Percentiles rank a stretch among this genome's conserved stretches.
These are phyloP conservation scores for Nerophis lumbriciformis DNA, from an alignment of 2,113 vertebrate genomes.

Conservation along the genomic window DNA sequence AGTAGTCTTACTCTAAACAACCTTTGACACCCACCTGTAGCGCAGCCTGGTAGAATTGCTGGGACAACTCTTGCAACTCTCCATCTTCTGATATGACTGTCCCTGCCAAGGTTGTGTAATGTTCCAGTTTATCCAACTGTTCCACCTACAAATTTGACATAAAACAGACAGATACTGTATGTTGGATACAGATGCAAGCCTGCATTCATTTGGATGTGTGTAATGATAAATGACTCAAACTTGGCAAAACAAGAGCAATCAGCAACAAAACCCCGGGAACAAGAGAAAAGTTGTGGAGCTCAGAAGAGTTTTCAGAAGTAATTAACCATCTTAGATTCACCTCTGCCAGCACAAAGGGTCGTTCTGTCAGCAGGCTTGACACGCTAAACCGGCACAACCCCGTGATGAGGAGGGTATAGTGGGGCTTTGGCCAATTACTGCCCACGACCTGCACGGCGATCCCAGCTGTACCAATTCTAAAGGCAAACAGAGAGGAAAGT, in stretches of 20 bases:
- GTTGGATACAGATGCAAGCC: not conserved
- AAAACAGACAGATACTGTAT: not conserved
- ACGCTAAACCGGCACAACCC: slow-evolving; percentile 92
- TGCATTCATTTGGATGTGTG: not conserved
- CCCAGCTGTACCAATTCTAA: slow-evolving; percentile 89
- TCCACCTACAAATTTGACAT: slow-evolving; percentile 67
- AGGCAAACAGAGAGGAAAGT: not conserved
- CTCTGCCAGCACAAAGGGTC: slow-evolving; percentile 84
- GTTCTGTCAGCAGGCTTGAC: slow-evolving; percentile 79
- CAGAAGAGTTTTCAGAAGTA: not conserved
- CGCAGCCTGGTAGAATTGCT: slow-evolving; percentile 89
- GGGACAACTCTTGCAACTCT: slow-evolving; percentile 82
- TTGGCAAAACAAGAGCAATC: not conserved
- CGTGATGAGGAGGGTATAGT: slow-evolving; percentile 89
- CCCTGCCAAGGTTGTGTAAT: slow-evolving; percentile 70
- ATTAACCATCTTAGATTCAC: slow-evolving; percentile 61
- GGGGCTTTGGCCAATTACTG: slow-evolving; percentile 97
- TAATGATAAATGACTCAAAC: not conserved
- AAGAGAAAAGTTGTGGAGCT: not conserved
- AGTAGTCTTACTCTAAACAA: not conserved
- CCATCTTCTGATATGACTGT: slow-evolving; percentile 65
- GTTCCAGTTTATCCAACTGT: slow-evolving; percentile 88
- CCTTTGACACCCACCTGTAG: slow-evolving; percentile 74
- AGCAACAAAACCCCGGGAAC: not conserved
- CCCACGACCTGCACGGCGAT: slow-evolving; percentile 93